Percentiles rank a stretch among this genome's conserved stretches.
Conservation (phyloP, 1,140 invertebrate genomes). For the Heterodera schachtii region DNA sequence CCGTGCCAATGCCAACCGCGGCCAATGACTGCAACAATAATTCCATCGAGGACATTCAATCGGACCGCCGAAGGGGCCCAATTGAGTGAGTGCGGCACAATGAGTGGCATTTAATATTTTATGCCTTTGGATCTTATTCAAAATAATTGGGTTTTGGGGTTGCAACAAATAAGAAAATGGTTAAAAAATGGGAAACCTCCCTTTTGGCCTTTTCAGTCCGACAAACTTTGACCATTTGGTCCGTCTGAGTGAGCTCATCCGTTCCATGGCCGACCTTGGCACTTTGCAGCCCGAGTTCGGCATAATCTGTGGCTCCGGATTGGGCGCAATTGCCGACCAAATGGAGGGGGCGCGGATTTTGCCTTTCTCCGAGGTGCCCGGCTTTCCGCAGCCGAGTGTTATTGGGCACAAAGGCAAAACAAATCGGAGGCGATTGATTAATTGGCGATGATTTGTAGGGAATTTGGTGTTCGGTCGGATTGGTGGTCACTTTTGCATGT, state of each 20-base stretch:
- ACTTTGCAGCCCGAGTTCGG: constrained; percentile 44
- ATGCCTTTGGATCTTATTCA: not conserved
- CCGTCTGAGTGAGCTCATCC: constrained; percentile 45
- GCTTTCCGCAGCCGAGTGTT: constrained; percentile 56
- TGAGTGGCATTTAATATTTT: not conserved
- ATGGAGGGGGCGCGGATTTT: constrained; percentile 50
- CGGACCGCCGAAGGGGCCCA: not conserved
- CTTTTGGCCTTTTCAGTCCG: constrained; percentile 39
- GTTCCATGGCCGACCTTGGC: constrained; percentile 36
- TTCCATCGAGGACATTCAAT: not conserved
- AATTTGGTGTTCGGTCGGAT: constrained; percentile 61
- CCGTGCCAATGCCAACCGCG: not conserved
- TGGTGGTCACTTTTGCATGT: constrained; percentile 56
- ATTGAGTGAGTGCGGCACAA: not conserved
- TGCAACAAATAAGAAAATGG: no score
- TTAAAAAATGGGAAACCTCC: no score
- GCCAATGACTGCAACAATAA: not conserved
- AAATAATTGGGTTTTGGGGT: no score
- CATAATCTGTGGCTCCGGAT: constrained; percentile 63
- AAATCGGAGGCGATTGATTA: no score
- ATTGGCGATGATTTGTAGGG: not conserved
- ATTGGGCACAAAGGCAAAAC: constrained; percentile 55
- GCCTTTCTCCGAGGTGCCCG: constrained; percentile 59
- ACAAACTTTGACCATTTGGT: constrained; percentile 57
- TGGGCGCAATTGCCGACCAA: constrained; percentile 55